Evolutionary conservation across 2,888 invertebrate species (phyloP), one percentile per base, ranked within the genome.

Genomic region (Dryococelus australis): DNA sequence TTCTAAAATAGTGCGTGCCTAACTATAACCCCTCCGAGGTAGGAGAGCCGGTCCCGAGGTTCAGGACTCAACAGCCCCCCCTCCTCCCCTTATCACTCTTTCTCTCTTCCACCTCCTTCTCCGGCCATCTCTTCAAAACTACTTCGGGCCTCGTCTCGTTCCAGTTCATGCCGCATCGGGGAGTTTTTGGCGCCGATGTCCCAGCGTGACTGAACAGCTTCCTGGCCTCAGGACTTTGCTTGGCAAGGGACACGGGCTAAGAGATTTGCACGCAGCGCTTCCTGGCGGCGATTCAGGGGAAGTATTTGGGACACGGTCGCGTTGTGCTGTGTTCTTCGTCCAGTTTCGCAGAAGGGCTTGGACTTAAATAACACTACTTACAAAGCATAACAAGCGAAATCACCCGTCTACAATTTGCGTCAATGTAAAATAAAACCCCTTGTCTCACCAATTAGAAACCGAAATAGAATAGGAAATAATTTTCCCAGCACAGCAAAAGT

Each of bases 1-100:
- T 65, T 65, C 65, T 65, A 65, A 65, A 65, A 65, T n/a, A n/a
- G 65, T 65, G 65, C n/a, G 65, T 65, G 65, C n/a, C 65, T n/a
- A n/a, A 65, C 65, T 65, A 65, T 20, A 65, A 65, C 65, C 24
- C 65, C 65, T n/a, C 65, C 13, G 51, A 51, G 10, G 65, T 24
- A 65, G n/a, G 65, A 20, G 65, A n/a, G 65, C 65, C 65, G 24
- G 24, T 65, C 65, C 65, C 16, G 51, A 9, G 65, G 65, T 65
- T 65, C 65, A 20, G 65, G 24, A 16, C 65, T 65, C n/a, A 65
- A 65, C 10, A 65, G n/a, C 24, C 16, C 65, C 65, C 65, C 16
- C 65, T 20, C 65, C 65, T 24, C 65, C 65, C 47, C 47, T 47
- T 47, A 47, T 65, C 65, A 2, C 65, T 65, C 65, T 65, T n/a